Evolutionary conservation across 1,140 invertebrate genomes (phyloP), one percentile per base, ranked within the genome.

Genomic region (Cecropterus lyciades): DNA sequence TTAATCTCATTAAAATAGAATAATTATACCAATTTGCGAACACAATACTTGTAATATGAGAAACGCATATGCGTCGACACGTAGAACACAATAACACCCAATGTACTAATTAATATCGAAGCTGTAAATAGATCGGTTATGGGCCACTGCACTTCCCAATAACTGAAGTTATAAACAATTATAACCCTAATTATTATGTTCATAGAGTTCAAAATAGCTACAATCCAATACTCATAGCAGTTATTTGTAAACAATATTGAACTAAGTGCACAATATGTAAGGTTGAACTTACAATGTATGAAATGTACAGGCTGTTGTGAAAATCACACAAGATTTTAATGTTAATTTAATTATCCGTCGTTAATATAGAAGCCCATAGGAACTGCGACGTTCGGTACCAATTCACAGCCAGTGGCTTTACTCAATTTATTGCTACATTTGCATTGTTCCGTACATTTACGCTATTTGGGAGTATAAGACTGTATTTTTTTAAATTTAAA

Each of bases 91-190:
- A 67, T 65, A 69, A 69, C 53, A 67, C 66, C 53, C 14, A 70
- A 55, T 66, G 59, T 51, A 56, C 67, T 69, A 76, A 76, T 79
- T 76, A 76, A 76, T 79, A 72, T 72, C 65, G 49, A 27, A 67
- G 63, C 65, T 62, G 59, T 52, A 68, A 72, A 75, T 77, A 73
- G 71, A 70, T 70, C 57, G 69, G 69, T 33, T 48, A 17, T 51
- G 63, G 67, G 66, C 70, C 66, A 63, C 15, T 68, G 66, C 52
- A 69, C 69, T 56, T 51, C 37, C 45, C 65, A 65, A 55, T 56
- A 49, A 48, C 27, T 4, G 46, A 20, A 51, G 42, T 11, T 4
- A n/a, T 42, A 52, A 42, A n/a, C 59, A 62, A 62, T 62, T 37
- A 42, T 40, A 14, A 52, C n/a, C 33, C 42, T 63, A 63, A 24